Percentiles rank a stretch among this genome's conserved stretches.
These are phyloP conservation scores for Tragelaphus eurycerus DNA, from an alignment of 2,797 vertebrate species.

Conservation along the genomic window DNA sequence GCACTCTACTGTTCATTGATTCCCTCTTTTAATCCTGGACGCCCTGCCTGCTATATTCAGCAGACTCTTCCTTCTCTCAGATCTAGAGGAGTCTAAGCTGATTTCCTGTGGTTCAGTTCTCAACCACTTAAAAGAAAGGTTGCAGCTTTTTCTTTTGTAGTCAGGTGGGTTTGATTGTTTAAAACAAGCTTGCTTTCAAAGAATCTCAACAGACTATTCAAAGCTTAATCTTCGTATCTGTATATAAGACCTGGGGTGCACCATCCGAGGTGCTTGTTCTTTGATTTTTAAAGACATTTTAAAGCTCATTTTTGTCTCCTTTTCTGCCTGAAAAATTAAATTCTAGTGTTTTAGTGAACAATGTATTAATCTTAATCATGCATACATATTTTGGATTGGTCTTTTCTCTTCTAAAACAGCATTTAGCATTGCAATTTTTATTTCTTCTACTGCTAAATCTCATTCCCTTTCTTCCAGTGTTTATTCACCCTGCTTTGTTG, in stretches of 20 bases:
- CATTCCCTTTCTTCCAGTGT: not conserved
- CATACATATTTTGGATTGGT: slow-evolving; percentile 8
- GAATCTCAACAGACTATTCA: slow-evolving; percentile 49
- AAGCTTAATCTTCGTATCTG: slow-evolving; percentile 62
- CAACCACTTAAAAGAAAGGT: slow-evolving; percentile 60
- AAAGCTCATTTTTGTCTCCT: slow-evolving; percentile 40
- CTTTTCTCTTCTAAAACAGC: not conserved
- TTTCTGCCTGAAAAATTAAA: slow-evolving; percentile 63
- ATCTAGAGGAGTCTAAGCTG: slow-evolving; percentile 47
- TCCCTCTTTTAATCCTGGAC: slow-evolving; percentile 37
- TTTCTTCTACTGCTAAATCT: not conserved
- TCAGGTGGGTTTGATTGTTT: slow-evolving; percentile 69
- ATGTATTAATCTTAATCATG: slow-evolving; percentile 19
- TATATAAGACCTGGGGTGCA: slow-evolving; percentile 8
- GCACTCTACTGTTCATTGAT: slow-evolving; percentile 6
- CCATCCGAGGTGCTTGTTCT: slow-evolving; percentile 12
- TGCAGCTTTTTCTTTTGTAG: slow-evolving; percentile 66
- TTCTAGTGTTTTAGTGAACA: slow-evolving; percentile 48
- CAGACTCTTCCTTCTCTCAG: slow-evolving; percentile 41
- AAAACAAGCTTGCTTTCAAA: slow-evolving; percentile 71
- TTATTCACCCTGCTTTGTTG: not conserved
- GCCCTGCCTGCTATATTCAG: slow-evolving; percentile 45
- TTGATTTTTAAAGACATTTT: slow-evolving; percentile 53
- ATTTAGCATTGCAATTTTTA: slow-evolving; percentile 13
- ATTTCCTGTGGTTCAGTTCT: slow-evolving; percentile 57